A percentile compares a stretch with the other conserved stretches of the same genome.
phyloP scores from a whole-genome alignment of 2,888 invertebrate genomes.

The Cryptocephalus moraei region DNA sequence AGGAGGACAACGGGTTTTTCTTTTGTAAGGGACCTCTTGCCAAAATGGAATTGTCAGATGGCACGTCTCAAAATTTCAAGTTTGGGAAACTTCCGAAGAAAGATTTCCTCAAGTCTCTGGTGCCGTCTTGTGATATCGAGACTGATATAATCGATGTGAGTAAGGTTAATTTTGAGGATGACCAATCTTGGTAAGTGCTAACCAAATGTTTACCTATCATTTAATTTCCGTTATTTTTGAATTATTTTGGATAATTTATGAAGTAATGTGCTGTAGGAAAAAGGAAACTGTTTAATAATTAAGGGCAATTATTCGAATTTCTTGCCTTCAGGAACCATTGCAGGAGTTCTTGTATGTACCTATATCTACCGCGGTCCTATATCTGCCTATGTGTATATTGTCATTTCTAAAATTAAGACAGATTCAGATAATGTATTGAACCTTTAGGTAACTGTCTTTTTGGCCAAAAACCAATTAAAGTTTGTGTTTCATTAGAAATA shows the following conservation, averaged over 20 bases:
- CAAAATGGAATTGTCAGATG: conserved; percentile 30
- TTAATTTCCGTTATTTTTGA: background rate
- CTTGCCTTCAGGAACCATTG: too few relatives aligned
- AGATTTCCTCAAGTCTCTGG: background rate
- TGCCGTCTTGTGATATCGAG: background rate
- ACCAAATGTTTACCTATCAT: background rate
- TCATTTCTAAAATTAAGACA: background rate
- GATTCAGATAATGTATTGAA: background rate
- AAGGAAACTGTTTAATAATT: too few relatives aligned
- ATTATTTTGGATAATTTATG: too few relatives aligned
- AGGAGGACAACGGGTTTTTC: background rate
- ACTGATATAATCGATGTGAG: conserved; percentile 44
- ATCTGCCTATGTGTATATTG: conserved; percentile 1
- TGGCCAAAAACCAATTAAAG: too few relatives aligned
- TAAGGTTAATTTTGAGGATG: conserved; percentile 45
- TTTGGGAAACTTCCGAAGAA: conserved; percentile 2
- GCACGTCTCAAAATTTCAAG: conserved; percentile 19
- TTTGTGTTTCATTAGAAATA: too few relatives aligned
- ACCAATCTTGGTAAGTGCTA: conserved; percentile 48
- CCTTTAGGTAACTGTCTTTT: too few relatives aligned
- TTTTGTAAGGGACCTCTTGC: conserved; percentile 8
- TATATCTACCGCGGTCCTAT: too few relatives aligned
- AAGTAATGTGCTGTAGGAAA: too few relatives aligned
- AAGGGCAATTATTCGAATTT: too few relatives aligned
- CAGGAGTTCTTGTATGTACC: too few relatives aligned